Evolutionary conservation across 2,113 vertebrate species (phyloP).

Genomic region (Shinisaurus crocodilurus): DNA sequence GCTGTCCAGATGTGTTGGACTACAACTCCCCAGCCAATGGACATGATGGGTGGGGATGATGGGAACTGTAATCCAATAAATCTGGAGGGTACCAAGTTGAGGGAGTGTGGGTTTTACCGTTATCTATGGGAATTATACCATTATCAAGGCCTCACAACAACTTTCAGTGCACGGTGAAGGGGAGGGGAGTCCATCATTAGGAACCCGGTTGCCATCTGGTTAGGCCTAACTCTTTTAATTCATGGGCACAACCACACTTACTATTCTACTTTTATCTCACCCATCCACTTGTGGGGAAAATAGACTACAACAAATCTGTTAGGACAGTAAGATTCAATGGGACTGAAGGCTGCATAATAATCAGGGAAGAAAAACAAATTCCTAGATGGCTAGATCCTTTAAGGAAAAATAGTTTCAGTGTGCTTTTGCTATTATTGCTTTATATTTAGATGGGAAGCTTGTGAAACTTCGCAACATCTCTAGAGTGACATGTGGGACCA

Average conservation of each 20-base stretch:
- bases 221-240: neutral
- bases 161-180: neutral
- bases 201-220: neutral
- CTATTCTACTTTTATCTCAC: neutral
- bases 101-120: too few species aligned
- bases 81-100: too few species aligned
- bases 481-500: neutral
- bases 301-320: neutral
- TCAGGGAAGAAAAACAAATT: neutral
- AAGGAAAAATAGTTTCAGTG: too few species aligned
- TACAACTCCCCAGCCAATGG: too few species aligned
- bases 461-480: neutral
- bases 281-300: neutral
- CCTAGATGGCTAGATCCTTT: neutral
- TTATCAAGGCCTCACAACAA: neutral
- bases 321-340: neutral
- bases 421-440: neutral
- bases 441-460: neutral
- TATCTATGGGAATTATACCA: too few species aligned
- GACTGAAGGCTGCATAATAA: neutral
- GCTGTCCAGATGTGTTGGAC: too few species aligned
- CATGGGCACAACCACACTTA: neutral
- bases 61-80: too few species aligned
- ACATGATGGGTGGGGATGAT: too few species aligned
- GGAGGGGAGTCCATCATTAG: neutral